These are phyloP conservation scores for Myotis vivesi DNA, from an alignment of 2,797 vertebrate species.

Conservation along the genomic window DNA sequence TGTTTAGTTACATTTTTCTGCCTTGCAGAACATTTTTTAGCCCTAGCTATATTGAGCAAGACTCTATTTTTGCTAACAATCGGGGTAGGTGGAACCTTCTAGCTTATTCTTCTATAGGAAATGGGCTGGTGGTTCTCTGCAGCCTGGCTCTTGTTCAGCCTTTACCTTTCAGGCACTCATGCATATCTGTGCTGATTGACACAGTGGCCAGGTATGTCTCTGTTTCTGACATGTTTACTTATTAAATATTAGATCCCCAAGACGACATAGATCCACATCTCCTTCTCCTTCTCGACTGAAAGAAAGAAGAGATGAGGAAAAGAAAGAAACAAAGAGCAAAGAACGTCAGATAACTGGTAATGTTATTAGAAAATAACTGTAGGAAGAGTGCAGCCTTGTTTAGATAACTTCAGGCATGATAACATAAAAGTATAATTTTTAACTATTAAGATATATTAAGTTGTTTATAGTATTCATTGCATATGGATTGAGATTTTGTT, in stretches of 20 bases:
- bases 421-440: conserved; percentile 30
- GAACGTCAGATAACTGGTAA: conserved; percentile 94
- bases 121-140: not conserved
- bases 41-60: not conserved
- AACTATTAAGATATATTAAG: not conserved
- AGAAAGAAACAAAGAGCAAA: conserved; percentile 90
- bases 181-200: too few relatives aligned
- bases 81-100: not conserved
- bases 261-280: conserved; percentile 91
- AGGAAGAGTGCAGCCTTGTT: not conserved
- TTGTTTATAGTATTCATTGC: not conserved
- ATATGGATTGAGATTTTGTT: conserved; percentile 38
- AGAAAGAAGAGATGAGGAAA: conserved; percentile 92
- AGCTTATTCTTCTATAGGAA: not conserved
- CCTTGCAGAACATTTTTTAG: not conserved
- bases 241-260: conserved; percentile 88
- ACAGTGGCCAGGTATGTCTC: not conserved
- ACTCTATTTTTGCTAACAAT: not conserved
- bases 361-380: not conserved
- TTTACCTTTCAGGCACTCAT: not conserved
- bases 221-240: conserved; percentile 48
- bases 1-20: conserved; percentile 3
- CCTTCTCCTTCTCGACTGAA: conserved; percentile 90
- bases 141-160: not conserved
- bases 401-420: conserved; percentile 18